Evolutionary conservation across 2,888 invertebrate genomes (phyloP).

Genomic region (Apomyelois bistriatella): DNA sequence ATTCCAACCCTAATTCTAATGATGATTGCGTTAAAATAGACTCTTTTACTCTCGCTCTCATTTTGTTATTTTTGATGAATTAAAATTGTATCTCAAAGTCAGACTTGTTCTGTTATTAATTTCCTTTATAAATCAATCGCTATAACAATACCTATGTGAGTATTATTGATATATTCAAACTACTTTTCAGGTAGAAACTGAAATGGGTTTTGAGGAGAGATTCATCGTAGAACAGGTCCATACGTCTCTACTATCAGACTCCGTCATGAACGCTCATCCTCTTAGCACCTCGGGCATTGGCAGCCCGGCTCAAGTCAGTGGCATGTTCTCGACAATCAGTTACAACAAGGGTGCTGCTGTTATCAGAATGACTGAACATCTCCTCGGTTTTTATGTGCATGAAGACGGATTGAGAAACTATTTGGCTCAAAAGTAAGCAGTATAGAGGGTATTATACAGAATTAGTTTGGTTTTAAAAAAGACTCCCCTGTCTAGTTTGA

Average conservation of each 20-base stretch:
- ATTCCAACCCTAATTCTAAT: too few species aligned
- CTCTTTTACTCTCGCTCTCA: too few species aligned
- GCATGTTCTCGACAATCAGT: slow-evolving; percentile 83
- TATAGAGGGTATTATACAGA: too few species aligned
- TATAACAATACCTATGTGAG: too few species aligned
- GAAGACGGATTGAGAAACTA: slow-evolving; percentile 77
- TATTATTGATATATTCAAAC: too few species aligned
- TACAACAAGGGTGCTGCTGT: slow-evolving; percentile 85
- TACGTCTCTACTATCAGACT: slow-evolving; percentile 80
- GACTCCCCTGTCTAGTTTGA: too few species aligned
- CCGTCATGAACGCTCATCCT: slow-evolving; percentile 78
- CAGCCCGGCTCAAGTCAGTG: slow-evolving; percentile 77
- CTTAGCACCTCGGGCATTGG: slow-evolving; percentile 77
- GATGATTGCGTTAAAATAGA: too few species aligned
- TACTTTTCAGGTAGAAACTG: slow-evolving; percentile 76
- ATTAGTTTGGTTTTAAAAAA: too few species aligned
- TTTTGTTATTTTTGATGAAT: too few species aligned
- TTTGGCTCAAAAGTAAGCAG: slow-evolving; percentile 63
- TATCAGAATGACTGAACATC: slow-evolving; percentile 84
- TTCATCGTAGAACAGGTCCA: slow-evolving; percentile 86
- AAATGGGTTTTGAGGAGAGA: slow-evolving; percentile 83
- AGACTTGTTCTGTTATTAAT: too few species aligned
- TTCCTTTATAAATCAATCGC: too few species aligned
- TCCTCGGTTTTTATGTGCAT: slow-evolving; percentile 77
- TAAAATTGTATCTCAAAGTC: too few species aligned